Percentiles rank a stretch among this genome's conserved stretches.
phyloP scores from a whole-genome alignment of 2,797 vertebrate species.

The Decapterus maruadsi region DNA sequence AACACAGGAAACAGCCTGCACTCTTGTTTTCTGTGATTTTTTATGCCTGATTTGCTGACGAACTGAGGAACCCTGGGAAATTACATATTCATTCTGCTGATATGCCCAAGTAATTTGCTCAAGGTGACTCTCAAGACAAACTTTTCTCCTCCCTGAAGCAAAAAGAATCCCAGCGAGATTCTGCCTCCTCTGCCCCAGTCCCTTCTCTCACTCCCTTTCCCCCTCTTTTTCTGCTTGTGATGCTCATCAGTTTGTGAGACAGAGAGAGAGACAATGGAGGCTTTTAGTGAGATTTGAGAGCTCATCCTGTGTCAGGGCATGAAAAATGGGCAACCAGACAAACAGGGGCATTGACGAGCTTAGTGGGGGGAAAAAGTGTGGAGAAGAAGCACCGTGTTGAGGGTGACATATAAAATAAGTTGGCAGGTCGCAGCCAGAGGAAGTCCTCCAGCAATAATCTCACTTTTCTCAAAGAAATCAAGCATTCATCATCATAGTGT shows the following conservation, averaged over 20 bases:
- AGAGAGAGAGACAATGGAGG: slow-evolving; percentile 78
- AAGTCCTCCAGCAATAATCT: slow-evolving; percentile 45
- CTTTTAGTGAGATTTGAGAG: slow-evolving; percentile 77
- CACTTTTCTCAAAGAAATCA: slow-evolving; percentile 45
- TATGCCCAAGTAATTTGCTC: slow-evolving; percentile 56
- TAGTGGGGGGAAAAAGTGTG: slow-evolving; percentile 15
- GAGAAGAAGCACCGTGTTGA: slow-evolving; percentile 71
- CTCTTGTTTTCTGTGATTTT: slow-evolving; percentile 53
- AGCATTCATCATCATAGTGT: slow-evolving; percentile 33
- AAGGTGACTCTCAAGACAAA: slow-evolving; percentile 66
- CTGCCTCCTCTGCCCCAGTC: background rate
- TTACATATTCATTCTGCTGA: slow-evolving; percentile 66
- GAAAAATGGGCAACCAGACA: slow-evolving; percentile 83
- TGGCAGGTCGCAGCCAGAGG: slow-evolving; percentile 51
- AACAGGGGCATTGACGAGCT: slow-evolving; percentile 82
- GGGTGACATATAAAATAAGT: slow-evolving; percentile 76
- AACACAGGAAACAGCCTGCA: slow-evolving; percentile 53
- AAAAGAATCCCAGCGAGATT: slow-evolving; percentile 47
- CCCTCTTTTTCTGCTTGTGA: slow-evolving; percentile 59
- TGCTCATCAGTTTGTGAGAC: slow-evolving; percentile 63
- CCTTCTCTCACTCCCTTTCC: slow-evolving; percentile 12
- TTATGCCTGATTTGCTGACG: slow-evolving; percentile 55
- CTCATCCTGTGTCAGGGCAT: slow-evolving; percentile 77
- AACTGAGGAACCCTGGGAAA: slow-evolving; percentile 64
- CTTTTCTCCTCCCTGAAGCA: slow-evolving; percentile 44